Evolutionary conservation across 2,113 vertebrate species (phyloP).

Genomic region (Saccopteryx leptura): DNA sequence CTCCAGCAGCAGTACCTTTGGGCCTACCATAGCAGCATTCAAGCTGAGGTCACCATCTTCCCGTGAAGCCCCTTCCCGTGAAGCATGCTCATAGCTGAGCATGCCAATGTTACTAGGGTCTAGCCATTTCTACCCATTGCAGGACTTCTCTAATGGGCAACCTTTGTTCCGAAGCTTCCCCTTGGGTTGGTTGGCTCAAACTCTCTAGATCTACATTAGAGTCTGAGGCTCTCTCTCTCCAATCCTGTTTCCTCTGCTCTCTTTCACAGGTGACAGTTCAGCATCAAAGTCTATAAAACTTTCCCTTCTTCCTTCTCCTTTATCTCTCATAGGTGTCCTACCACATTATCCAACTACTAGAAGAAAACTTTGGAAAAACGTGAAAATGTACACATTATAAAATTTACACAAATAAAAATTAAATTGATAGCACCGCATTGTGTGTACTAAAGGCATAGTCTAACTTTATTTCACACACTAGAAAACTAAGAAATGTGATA

Average conservation of each 20-base stretch:
- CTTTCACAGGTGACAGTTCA: not conserved
- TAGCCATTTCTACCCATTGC: not conserved
- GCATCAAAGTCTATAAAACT: not conserved
- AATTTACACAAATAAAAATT: constrained; percentile 58
- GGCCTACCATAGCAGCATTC: not conserved
- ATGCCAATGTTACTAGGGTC: not conserved
- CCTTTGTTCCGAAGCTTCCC: not conserved
- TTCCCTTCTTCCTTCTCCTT: not conserved
- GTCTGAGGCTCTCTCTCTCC: not conserved
- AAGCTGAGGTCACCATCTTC: not conserved
- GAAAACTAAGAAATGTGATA: constrained; percentile 42
- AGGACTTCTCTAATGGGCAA: not conserved
- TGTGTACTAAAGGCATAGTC: constrained; percentile 34
- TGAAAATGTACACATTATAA: constrained; percentile 21
- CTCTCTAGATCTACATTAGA: not conserved
- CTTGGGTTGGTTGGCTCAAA: not conserved
- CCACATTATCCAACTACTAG: not conserved
- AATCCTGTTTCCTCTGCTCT: not conserved
- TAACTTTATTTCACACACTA: constrained; percentile 43
- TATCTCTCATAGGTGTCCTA: not conserved
- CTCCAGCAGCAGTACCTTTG: not conserved
- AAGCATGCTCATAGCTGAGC: not conserved
- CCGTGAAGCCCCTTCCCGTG: not conserved
- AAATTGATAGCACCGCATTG: not conserved
- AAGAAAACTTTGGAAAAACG: constrained; percentile 42